Evolutionary conservation across 1,140 invertebrate species (phyloP).

Genomic region (Meteorus sp.): DNA sequence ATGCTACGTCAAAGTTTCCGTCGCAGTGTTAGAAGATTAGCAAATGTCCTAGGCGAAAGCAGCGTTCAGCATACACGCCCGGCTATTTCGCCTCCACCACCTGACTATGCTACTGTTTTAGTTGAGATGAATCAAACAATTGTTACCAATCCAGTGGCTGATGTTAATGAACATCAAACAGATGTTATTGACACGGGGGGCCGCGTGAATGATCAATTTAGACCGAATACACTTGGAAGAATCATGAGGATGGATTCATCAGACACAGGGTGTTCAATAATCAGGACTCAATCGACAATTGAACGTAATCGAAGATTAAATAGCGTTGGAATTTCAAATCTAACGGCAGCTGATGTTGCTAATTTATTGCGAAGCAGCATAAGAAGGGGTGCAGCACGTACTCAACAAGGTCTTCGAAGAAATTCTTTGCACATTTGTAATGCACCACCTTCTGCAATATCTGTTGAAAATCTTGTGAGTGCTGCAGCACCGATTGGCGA

Average conservation of each 20-base stretch:
- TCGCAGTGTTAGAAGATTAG: conserved; percentile 74
- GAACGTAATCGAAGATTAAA: conserved; percentile 22
- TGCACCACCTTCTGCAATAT: conserved; percentile 43
- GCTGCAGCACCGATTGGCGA: conserved; percentile 63
- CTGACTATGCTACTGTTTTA: conserved; percentile 67
- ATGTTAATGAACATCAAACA: conserved; percentile 34
- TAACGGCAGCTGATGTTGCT: conserved; percentile 64
- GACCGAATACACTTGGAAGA: conserved; percentile 47
- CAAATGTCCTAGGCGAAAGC: conserved; percentile 58
- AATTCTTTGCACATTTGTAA: conserved; percentile 21
- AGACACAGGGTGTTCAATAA: conserved; percentile 19
- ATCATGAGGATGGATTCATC: conserved; percentile 29
- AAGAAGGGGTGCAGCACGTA: conserved; percentile 52
- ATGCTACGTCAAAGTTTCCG: conserved; percentile 77
- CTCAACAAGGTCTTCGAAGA: conserved; percentile 37
- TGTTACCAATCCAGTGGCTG: conserved; percentile 30
- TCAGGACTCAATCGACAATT: conserved; percentile 33
- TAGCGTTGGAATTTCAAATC: conserved; percentile 43
- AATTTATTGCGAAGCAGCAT: conserved; percentile 64
- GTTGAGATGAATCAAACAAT: conserved; percentile 62
- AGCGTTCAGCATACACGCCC: conserved; percentile 37
- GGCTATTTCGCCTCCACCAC: conserved; percentile 61
- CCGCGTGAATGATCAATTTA: conserved; percentile 26
- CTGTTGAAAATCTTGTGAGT: conserved; percentile 63
- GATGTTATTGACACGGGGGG: conserved; percentile 28